These are phyloP conservation scores for Menura novaehollandiae DNA, from an alignment of 2,113 vertebrate genomes.

Conservation along the genomic window DNA sequence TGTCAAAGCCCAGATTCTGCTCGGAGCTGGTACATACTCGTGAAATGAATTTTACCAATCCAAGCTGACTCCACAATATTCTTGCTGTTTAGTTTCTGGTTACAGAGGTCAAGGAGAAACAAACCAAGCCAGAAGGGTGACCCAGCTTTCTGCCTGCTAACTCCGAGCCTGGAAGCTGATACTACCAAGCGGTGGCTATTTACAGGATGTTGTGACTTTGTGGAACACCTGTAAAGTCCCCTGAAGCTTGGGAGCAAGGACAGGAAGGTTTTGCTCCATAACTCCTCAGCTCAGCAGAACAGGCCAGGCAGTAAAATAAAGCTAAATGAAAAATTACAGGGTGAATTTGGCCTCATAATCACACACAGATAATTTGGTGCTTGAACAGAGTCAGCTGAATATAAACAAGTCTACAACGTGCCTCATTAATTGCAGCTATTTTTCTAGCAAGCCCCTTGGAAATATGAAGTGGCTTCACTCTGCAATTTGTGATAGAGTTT, in stretches of 20 bases:
- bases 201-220: neutral
- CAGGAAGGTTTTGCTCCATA: neutral
- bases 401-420: constrained; percentile 44
- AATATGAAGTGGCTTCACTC: constrained; percentile 44
- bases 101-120: neutral
- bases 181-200: neutral
- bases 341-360: constrained; percentile 42
- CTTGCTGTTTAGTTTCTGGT: neutral
- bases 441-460: constrained; percentile 26
- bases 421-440: constrained; percentile 53
- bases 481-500: neutral
- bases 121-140: neutral
- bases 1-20: neutral
- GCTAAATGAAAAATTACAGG: constrained; percentile 58
- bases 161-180: neutral
- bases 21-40: neutral
- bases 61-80: neutral
- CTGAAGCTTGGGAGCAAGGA: neutral
- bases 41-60: neutral
- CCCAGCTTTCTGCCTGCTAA: neutral
- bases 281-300: neutral
- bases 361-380: constrained; percentile 41
- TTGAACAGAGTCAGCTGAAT: constrained; percentile 4
- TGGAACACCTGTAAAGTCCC: neutral
- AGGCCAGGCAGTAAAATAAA: constrained; percentile 18